Base-by-base conservation (phyloP, 1,140 invertebrate genomes). In the Anadara kagoshimensis region DNA sequence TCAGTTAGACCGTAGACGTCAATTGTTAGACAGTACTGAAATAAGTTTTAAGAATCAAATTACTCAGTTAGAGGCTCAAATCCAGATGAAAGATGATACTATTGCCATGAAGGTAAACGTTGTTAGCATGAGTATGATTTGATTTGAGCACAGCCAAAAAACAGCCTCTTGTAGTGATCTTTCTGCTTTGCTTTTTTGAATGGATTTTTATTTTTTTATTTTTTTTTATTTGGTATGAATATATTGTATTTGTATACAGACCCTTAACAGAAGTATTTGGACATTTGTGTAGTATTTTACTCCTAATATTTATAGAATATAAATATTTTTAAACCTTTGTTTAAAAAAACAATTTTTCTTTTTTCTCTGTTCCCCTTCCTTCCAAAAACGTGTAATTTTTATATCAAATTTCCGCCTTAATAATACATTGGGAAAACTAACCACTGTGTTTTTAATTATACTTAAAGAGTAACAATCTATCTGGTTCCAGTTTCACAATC, bases 1-100 rank as follows among this genome's bases (percentile, higher is more conserved):
- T 29, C 83, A 84, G 70, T 58, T 84, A 0, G 81, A 81, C 49
- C 74, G 76, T 44, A 56, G 83, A 43, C 71, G 73, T 63, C 75
- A 83, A 54, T 74, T 84, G 58, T 78, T 81, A n/a, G 75, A 79
- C 54, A 76, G 69, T 12, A 71, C 81, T 11, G 83, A 84, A 58
- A 65, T 76, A 26, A 81, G 59, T 47, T 59, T 84, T n/a, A 80
- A 83, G 54, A 63, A 73, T 49, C 77, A 79, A 56, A 81, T 84
- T 49, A 53, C 71, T 24, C 77, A 84, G 69, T 62, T 84, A 24
- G 83, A 84, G 62, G 71, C 71, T 22, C 81, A 79, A 36, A 43
- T 81, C 29, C 63, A 79, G 24, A 59, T 79, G 53, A 54, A 65
- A 24, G 75, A 69, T 5, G 76, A 80, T n/a, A 75, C 65, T 49